Percentiles rank a stretch among this genome's conserved stretches.
These are phyloP conservation scores for Glossophaga mutica DNA, from an alignment of 2,797 vertebrate genomes.

Conservation along the genomic window DNA sequence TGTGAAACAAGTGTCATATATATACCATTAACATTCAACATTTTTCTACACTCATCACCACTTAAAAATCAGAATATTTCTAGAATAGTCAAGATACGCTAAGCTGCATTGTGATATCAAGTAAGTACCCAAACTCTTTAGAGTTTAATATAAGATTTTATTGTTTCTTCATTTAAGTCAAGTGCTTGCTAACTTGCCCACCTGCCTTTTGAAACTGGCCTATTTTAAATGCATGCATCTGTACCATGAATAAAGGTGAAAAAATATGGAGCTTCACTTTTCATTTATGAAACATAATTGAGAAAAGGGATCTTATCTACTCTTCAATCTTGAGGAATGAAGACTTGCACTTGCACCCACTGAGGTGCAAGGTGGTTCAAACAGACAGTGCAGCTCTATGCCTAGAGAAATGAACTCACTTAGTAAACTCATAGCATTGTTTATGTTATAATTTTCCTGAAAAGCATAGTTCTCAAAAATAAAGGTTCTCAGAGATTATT, in stretches of 20 bases:
- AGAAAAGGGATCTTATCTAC: background rate
- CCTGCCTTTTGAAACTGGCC: background rate
- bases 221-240: background rate
- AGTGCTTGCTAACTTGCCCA: background rate
- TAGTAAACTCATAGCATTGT: background rate
- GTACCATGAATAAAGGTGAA: background rate
- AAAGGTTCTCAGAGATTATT: background rate
- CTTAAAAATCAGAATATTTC: background rate
- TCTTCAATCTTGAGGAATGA: background rate
- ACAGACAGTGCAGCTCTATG: background rate
- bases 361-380: background rate
- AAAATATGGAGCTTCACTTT: background rate
- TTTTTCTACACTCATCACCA: background rate
- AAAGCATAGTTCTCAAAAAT: background rate
- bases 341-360: background rate
- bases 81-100: background rate
- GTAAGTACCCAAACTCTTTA: background rate
- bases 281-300: background rate
- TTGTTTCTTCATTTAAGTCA: background rate
- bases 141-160: background rate
- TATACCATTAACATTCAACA: background rate
- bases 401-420: background rate
- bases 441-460: background rate
- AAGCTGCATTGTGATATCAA: background rate
- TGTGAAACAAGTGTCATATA: background rate